Base-by-base conservation (phyloP, 1,140 invertebrate species). In the Lanistes nyassanus region DNA sequence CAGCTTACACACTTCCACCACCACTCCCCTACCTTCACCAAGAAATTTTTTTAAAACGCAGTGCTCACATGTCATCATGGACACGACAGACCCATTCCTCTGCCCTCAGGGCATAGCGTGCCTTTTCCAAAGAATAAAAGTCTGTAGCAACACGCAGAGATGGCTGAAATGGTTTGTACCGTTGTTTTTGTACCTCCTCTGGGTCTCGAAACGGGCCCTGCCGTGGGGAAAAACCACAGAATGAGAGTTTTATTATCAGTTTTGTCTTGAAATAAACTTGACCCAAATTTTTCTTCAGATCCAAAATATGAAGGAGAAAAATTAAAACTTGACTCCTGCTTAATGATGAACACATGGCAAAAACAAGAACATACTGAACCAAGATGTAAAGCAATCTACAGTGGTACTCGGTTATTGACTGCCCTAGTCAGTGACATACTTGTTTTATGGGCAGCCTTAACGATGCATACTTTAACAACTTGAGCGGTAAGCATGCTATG, bases 171-270 rank as follows among this genome's bases (percentile, higher is more conserved):
- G 82, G 80, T 71, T 86, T 87, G 82, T 89, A 89, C n/a, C 89
- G 66, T 78, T 89, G 88, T 37, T 84, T 81, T 81, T 88, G 86
- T 9, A 90, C 88, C 11, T 86, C 85, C 36, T 73, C 69, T 55
- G 88, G 87, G 16, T 88, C 82, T 67, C 85, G 79, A 81, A 90
- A 90, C 72, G 89, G 89, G 65, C 89, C 89, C 88, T 90, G 31
- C 19, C 80, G 66, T 62, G 34, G 56, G 29, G 4, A 37, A 47
- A 47, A 47, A 6, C 42, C 31, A 51, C 58, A 23, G 31, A 7
- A 34, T 29, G n/a, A 0, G 60, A 75, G n/a, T 6, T 67, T 31
- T 11, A 67, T 67, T 11, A 31, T 37, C 26, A 68, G 13, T 42
- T 37, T 65, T n/a, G 37, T 13, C 31, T 21, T 11, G 29, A 64